Conservation (phyloP, 2,113 vertebrate species). For the Salvator merianae region DNA sequence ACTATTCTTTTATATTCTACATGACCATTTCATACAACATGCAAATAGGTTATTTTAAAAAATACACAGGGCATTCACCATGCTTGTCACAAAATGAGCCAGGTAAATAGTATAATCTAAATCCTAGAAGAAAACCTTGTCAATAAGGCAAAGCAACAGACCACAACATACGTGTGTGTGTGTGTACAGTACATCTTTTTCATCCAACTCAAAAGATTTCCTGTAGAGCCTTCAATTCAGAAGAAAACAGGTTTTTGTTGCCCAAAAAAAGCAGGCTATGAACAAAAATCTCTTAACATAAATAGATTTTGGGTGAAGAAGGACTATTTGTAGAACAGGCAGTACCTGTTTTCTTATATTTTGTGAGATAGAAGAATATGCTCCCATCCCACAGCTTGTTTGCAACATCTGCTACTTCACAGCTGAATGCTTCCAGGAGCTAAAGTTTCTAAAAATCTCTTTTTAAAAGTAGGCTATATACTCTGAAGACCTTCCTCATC, state of each 20-base stretch:
- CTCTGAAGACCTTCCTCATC: conserved; percentile 13
- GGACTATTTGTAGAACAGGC: neutral
- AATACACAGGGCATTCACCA: neutral
- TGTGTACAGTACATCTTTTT: neutral
- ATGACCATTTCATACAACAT: neutral
- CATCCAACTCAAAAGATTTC: neutral
- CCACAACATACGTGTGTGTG: no score
- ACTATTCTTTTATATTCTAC: neutral
- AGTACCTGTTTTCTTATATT: neutral
- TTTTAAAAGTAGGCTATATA: neutral
- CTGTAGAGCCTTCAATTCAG: neutral
- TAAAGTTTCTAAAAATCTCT: neutral
- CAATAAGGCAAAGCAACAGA: neutral
- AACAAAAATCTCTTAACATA: neutral
- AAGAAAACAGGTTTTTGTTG: neutral
- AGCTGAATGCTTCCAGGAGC: conserved; percentile 14
- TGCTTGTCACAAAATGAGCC: neutral
- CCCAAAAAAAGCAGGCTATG: neutral
- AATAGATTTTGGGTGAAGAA: neutral
- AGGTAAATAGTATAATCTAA: neutral
- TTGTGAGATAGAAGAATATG: neutral
- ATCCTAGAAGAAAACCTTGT: neutral
- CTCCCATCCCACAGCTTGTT: neutral
- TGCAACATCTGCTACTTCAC: conserved; percentile 24
- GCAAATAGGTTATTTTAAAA: neutral